phyloP scores from a whole-genome alignment of 2,888 invertebrate species.

The Allacma fusca region DNA sequence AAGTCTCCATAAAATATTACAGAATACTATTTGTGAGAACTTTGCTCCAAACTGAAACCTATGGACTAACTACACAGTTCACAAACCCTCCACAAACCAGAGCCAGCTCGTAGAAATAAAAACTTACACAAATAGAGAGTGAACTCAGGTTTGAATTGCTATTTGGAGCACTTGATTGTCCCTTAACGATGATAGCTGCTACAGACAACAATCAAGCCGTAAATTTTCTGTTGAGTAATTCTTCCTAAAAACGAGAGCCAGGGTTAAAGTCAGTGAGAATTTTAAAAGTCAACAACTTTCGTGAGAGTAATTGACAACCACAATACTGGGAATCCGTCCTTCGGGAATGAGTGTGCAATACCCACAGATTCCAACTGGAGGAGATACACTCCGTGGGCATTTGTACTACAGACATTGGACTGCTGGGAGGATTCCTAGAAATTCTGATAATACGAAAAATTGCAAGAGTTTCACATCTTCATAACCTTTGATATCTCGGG shows the following conservation, averaged over 20 bases:
- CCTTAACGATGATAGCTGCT: neutral
- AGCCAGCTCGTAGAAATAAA: no score
- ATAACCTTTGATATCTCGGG: constrained; percentile 3
- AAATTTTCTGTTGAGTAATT: constrained; percentile 4
- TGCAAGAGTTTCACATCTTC: constrained; percentile 7
- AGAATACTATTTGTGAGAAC: no score
- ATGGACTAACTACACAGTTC: no score
- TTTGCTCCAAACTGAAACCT: no score
- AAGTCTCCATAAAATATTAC: neutral
- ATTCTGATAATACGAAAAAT: constrained; percentile 1
- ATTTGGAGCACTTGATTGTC: no score
- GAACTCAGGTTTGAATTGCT: no score
- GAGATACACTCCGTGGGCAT: no score
- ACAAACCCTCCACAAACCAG: no score
- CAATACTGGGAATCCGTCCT: neutral
- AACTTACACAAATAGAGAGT: no score
- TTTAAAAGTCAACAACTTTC: constrained; percentile 4
- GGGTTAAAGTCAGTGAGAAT: neutral
- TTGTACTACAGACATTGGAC: no score
- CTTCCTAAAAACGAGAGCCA: neutral
- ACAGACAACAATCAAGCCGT: neutral
- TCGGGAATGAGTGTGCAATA: neutral
- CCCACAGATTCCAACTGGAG: no score
- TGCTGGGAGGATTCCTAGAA: neutral
- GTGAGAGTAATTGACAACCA: neutral